Conservation (phyloP, 92 coral and sea anemone genomes). For the Ricordea florida region DNA sequence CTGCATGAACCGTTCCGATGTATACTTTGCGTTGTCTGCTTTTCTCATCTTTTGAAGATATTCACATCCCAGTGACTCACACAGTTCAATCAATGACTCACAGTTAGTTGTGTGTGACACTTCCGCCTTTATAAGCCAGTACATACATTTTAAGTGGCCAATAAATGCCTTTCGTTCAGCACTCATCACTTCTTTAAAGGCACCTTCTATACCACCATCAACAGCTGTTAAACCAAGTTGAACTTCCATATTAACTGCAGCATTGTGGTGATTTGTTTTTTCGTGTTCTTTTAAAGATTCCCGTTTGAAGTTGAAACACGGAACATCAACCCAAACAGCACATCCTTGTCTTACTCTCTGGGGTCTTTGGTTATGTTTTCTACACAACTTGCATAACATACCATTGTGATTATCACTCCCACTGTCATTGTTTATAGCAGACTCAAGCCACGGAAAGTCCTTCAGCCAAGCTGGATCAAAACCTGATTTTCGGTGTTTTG, state of each 20-base stretch:
- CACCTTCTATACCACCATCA: background rate
- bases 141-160: conserved; percentile 17
- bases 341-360: conserved; percentile 26
- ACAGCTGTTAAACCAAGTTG: conserved; percentile 10
- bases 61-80: conserved; percentile 8
- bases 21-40: conserved; percentile 26
- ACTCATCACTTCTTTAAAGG: background rate
- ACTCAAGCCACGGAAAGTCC: conserved; percentile 8
- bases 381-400: conserved; percentile 15
- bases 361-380: conserved; percentile 14
- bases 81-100: conserved; percentile 19
- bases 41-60: background rate
- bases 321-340: conserved; percentile 21
- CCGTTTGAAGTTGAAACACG: background rate
- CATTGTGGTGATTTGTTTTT: conserved; percentile 12
- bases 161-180: conserved; percentile 3
- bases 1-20: conserved; percentile 23
- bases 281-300: background rate
- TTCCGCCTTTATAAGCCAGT: conserved; percentile 6
- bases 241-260: conserved; percentile 6
- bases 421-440: background rate
- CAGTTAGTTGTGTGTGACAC: conserved; percentile 40
- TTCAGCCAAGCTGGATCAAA: conserved; percentile 18
- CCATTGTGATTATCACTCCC: background rate
- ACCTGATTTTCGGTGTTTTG: conserved; percentile 30